A percentile compares a stretch with the other conserved stretches of the same genome.
Evolutionary conservation across 2,113 vertebrate genomes (phyloP).

Genomic region (Coracopsis vasa): DNA sequence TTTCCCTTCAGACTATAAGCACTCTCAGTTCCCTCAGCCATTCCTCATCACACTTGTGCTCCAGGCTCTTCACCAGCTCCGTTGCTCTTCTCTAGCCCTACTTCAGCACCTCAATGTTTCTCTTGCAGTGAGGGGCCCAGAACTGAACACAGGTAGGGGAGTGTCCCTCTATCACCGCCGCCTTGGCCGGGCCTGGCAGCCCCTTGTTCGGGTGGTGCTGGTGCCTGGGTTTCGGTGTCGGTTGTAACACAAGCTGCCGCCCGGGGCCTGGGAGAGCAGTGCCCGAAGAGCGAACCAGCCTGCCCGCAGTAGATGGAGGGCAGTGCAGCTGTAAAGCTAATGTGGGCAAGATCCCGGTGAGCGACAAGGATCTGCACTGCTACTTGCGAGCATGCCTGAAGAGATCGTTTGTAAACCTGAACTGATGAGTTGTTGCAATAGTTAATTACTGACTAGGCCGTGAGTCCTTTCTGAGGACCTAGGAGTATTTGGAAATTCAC

Average conservation of each 20-base stretch:
- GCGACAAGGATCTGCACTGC: neutral
- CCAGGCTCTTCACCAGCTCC: neutral
- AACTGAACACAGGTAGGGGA: neutral
- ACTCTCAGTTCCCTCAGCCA: neutral
- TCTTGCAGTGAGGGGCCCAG: neutral
- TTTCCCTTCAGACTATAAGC: neutral
- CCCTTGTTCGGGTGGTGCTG: neutral
- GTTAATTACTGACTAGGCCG: neutral
- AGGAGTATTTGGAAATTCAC: neutral
- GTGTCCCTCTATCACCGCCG: neutral
- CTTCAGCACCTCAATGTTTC: neutral
- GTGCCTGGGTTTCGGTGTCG: neutral
- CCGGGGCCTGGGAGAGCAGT: neutral
- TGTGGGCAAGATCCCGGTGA: rapidly evolving
- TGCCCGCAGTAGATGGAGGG: neutral
- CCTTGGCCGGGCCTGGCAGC: neutral
- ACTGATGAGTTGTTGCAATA: neutral
- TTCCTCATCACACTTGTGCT: neutral
- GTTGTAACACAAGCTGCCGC: neutral
- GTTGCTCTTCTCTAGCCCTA: neutral
- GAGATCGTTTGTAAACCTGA: neutral
- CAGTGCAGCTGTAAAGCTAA: neutral
- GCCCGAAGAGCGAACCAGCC: neutral
- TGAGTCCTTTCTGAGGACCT: neutral
- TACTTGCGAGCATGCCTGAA: rapidly evolving